phyloP scores from a whole-genome alignment of 2,797 vertebrate genomes.

The Leptoclinus maculatus region DNA sequence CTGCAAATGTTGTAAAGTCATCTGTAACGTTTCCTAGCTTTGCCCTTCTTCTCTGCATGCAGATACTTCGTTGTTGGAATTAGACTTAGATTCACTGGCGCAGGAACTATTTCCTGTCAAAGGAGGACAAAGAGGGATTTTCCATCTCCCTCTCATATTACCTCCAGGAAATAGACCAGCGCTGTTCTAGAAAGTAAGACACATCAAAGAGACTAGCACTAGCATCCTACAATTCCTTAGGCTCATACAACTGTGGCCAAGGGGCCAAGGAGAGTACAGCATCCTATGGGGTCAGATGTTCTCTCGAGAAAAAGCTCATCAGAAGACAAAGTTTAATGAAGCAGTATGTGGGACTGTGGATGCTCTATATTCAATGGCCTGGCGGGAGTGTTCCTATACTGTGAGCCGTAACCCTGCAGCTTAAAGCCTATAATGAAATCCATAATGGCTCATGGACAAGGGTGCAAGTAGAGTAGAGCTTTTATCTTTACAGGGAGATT shows the following conservation, averaged over 20 bases:
- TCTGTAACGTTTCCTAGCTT: neutral
- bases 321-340: constrained; percentile 23
- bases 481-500: neutral
- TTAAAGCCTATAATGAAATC: constrained; percentile 9
- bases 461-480: neutral
- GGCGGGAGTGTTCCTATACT: neutral
- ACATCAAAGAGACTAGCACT: constrained; percentile 35
- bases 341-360: neutral
- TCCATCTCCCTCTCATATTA: neutral
- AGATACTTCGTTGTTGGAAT: constrained; percentile 2
- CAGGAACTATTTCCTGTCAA: constrained; percentile 17
- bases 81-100: neutral
- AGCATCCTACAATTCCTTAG: constrained; percentile 17
- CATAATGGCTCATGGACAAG: neutral
- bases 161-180: constrained; percentile 9
- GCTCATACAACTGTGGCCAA: constrained; percentile 12
- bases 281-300: constrained; percentile 21
- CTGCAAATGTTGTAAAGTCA: neutral
- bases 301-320: constrained; percentile 21
- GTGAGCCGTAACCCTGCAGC: neutral
- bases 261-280: constrained; percentile 18
- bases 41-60: neutral
- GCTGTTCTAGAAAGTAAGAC: constrained; percentile 16
- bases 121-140: constrained; percentile 10
- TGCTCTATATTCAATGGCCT: neutral